Evolutionary conservation across 2,888 invertebrate species (phyloP).

Genomic region (Criorhina ranunculi): DNA sequence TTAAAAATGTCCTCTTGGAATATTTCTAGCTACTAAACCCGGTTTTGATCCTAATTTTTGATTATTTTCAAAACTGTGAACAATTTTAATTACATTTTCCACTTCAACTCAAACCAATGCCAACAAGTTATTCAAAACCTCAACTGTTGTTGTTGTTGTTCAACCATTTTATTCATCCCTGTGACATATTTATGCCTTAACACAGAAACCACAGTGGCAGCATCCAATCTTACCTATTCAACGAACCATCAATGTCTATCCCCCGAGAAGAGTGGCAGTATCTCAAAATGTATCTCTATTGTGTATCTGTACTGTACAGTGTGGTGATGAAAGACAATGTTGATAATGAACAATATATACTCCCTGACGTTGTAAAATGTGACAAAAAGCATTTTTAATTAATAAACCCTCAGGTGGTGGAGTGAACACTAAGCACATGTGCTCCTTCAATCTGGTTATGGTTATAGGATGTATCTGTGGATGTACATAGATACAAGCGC

Average conservation of each 20-base stretch:
- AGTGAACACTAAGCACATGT: background rate
- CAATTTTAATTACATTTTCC: slow-evolving; percentile 47
- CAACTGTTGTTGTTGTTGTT: slow-evolving; percentile 12
- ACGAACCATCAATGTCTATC: slow-evolving; percentile 47
- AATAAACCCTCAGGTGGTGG: slow-evolving; percentile 50
- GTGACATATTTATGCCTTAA: slow-evolving; percentile 41
- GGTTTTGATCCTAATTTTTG: slow-evolving; percentile 16
- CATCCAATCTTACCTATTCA: slow-evolving; percentile 63
- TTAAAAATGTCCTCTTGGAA: slow-evolving; percentile 11
- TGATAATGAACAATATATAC: slow-evolving; percentile 59
- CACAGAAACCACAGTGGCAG: slow-evolving; percentile 24
- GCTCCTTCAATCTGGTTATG: slow-evolving; percentile 15
- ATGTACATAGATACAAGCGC: background rate
- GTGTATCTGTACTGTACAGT: slow-evolving; percentile 7
- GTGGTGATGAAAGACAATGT: slow-evolving; percentile 22
- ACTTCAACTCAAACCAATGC: background rate
- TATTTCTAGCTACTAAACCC: slow-evolving; percentile 35
- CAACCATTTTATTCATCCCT: slow-evolving; percentile 12
- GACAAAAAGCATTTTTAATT: slow-evolving; percentile 53
- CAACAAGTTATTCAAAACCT: slow-evolving; percentile 12
- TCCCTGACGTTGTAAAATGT: slow-evolving; percentile 23
- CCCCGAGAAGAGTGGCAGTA: slow-evolving; percentile 28
- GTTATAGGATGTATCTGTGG: slow-evolving; percentile 4
- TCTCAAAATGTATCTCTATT: slow-evolving; percentile 46
- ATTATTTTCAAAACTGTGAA: slow-evolving; percentile 6